Percentiles rank a stretch among this genome's conserved stretches.
These are phyloP conservation scores for Lampropteryx suffumata DNA, from an alignment of 2,888 invertebrate genomes.

Conservation along the genomic window DNA sequence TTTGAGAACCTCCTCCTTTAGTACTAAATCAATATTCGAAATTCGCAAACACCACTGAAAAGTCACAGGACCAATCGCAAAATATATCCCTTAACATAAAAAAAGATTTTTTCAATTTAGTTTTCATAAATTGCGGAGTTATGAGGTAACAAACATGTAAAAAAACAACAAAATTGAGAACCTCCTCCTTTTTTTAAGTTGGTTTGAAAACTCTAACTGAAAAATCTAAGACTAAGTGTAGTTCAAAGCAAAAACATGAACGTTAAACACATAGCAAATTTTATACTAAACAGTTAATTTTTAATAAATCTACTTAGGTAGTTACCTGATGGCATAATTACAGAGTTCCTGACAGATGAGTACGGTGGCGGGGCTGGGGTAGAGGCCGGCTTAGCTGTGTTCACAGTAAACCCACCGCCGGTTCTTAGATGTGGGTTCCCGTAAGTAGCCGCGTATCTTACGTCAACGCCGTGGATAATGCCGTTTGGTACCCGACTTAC, in stretches of 20 bases:
- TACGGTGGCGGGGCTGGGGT: constrained; percentile 93
- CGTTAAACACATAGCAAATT: not conserved
- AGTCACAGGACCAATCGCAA: too few relatives aligned
- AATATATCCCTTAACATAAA: too few relatives aligned
- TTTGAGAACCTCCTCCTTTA: too few relatives aligned
- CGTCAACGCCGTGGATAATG: constrained; percentile 86
- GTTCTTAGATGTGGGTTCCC: constrained; percentile 94
- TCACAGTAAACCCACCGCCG: constrained; percentile 81
- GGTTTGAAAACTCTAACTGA: too few relatives aligned
- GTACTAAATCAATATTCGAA: too few relatives aligned
- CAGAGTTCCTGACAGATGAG: constrained; percentile 78
- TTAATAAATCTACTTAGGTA: not conserved
- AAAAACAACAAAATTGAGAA: too few relatives aligned
- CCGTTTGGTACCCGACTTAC: constrained; percentile 66
- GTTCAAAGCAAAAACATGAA: not conserved
- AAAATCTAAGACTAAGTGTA: too few relatives aligned
- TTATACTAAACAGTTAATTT: not conserved
- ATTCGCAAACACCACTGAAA: too few relatives aligned
- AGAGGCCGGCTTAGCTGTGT: constrained; percentile 89
- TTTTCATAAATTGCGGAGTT: too few relatives aligned
- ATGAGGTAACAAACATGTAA: too few relatives aligned
- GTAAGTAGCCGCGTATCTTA: constrained; percentile 94
- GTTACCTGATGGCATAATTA: constrained; percentile 71
- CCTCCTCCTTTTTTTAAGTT: too few relatives aligned
- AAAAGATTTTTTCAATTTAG: too few relatives aligned